These are phyloP conservation scores for Rhodeus uyekii DNA, from an alignment of 2,797 vertebrate genomes.

Conservation along the genomic window DNA sequence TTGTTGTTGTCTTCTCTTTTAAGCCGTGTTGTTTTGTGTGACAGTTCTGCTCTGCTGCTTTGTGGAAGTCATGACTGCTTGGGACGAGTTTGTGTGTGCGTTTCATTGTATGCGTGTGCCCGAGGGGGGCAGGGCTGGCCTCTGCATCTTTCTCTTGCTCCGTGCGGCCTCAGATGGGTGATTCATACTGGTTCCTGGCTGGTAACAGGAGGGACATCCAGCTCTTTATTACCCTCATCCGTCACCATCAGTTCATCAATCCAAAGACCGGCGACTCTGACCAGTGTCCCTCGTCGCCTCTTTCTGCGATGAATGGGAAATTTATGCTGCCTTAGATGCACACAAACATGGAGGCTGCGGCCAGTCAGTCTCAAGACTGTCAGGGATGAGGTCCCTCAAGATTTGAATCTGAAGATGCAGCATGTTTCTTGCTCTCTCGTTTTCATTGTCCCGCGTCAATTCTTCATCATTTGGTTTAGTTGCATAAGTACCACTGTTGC, in stretches of 20 bases:
- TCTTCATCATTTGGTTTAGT: neutral
- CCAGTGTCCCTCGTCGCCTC: constrained; percentile 73
- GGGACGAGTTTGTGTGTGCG: neutral
- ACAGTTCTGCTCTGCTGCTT: constrained; percentile 31
- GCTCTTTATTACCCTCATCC: constrained; percentile 82
- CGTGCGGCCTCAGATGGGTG: constrained; percentile 72
- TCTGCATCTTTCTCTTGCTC: constrained; percentile 58
- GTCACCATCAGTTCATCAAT: constrained; percentile 81
- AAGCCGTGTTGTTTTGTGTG: constrained; percentile 34
- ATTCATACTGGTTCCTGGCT: constrained; percentile 79
- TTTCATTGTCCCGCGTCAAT: neutral
- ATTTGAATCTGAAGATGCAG: constrained; percentile 14
- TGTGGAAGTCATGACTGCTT: constrained; percentile 32
- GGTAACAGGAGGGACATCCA: constrained; percentile 80
- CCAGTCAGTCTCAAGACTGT: constrained; percentile 29
- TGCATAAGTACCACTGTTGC: neutral
- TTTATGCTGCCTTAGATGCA: constrained; percentile 70
- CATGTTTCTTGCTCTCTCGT: neutral
- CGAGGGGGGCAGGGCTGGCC: constrained; percentile 16
- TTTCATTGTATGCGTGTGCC: neutral
- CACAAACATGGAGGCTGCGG: constrained; percentile 52
- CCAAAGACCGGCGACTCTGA: constrained; percentile 65
- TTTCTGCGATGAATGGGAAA: constrained; percentile 70
- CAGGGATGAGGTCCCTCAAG: constrained; percentile 7
- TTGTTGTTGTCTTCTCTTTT: constrained; percentile 32